Conservation (phyloP, 2,797 vertebrate species). For the Brotula barbata region DNA sequence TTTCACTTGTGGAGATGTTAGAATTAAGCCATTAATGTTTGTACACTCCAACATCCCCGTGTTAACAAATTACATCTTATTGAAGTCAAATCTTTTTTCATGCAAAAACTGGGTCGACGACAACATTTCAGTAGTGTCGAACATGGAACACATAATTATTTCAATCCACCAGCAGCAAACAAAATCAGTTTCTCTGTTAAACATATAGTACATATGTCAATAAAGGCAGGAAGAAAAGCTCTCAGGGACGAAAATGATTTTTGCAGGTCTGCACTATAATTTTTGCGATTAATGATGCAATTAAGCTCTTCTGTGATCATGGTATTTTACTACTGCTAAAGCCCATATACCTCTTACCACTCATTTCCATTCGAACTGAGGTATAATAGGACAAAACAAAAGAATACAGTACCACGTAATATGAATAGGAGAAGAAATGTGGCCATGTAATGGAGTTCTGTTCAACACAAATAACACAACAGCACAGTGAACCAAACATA, state of each 20-base stretch:
- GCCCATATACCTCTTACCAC: slow-evolving; percentile 19
- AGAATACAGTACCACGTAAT: slow-evolving; percentile 77
- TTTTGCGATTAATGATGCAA: slow-evolving; percentile 19
- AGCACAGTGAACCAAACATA: slow-evolving; percentile 14
- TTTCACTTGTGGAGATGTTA: slow-evolving; percentile 29
- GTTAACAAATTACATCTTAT: slow-evolving; percentile 26
- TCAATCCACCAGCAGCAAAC: too few relatives aligned
- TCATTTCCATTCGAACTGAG: slow-evolving; percentile 36
- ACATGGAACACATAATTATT: not conserved
- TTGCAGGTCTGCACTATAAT: not conserved
- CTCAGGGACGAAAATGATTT: too few relatives aligned
- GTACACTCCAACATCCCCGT: slow-evolving; percentile 20
- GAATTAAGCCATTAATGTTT: slow-evolving; percentile 28
- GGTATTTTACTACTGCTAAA: not conserved
- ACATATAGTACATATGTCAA: too few relatives aligned
- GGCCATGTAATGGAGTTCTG: slow-evolving; percentile 76
- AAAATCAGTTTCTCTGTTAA: too few relatives aligned
- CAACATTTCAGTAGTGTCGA: not conserved
- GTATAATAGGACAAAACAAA: slow-evolving; percentile 35
- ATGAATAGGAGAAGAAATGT: slow-evolving; percentile 80
- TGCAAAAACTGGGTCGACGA: too few relatives aligned
- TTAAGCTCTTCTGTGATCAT: slow-evolving; percentile 10
- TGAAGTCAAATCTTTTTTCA: slow-evolving; percentile 3
- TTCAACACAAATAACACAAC: slow-evolving; percentile 69
- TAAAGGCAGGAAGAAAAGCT: not conserved